Percentiles rank a stretch among this genome's conserved stretches.
phyloP scores from a whole-genome alignment of 2,113 vertebrate species.

The Platycercus adscitus region DNA sequence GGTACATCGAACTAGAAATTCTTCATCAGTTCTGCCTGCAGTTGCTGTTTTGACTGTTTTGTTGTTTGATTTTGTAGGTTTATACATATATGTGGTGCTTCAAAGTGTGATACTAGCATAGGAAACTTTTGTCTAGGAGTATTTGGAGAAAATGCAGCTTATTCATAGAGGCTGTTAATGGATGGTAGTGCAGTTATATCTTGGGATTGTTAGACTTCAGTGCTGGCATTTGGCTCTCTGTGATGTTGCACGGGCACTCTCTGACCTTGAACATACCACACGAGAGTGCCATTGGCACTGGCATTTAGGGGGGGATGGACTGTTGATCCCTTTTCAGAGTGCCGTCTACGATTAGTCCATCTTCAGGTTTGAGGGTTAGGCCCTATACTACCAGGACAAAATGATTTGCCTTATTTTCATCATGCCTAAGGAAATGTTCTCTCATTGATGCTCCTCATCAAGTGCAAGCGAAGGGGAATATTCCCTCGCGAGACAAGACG shows the following conservation, averaged over 20 bases:
- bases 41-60: not conserved
- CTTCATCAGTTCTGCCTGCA: not conserved
- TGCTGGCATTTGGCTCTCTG: not conserved
- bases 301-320: rapidly evolving
- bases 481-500: not conserved
- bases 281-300: not conserved
- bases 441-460: conserved; percentile 7
- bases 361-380: not conserved
- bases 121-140: not conserved
- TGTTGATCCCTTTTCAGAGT: not conserved
- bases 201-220: not conserved
- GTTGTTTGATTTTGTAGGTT: not conserved
- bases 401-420: not conserved
- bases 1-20: not conserved
- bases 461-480: not conserved
- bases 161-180: not conserved
- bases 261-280: not conserved
- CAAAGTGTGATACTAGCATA: not conserved
- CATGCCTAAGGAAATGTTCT: not conserved
- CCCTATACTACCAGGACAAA: not conserved
- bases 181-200: not conserved
- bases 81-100: not conserved
- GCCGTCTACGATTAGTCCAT: not conserved
- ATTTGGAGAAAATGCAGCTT: not conserved
- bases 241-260: not conserved